These are phyloP conservation scores for Xylophagus ater DNA, from an alignment of 2,888 invertebrate species.

Conservation along the genomic window DNA sequence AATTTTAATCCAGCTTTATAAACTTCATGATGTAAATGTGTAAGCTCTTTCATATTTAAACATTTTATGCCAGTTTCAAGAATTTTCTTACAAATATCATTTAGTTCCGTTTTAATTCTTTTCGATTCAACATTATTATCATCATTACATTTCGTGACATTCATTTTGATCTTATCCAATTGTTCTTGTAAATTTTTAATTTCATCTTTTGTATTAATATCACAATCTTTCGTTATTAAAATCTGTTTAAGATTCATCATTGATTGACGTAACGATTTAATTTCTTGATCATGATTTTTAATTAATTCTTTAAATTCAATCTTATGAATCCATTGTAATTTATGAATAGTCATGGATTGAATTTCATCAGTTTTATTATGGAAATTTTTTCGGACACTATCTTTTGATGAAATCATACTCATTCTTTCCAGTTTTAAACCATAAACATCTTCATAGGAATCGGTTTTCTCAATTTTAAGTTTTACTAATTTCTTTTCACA, in stretches of 20 bases:
- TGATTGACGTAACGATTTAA: slow-evolving; percentile 7
- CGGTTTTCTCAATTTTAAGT: neutral
- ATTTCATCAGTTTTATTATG: slow-evolving; percentile 3
- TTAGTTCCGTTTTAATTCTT: slow-evolving; percentile 10
- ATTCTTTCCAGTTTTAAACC: neutral
- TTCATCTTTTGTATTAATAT: too few species aligned
- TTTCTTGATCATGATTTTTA: slow-evolving; percentile 13
- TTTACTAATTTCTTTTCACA: neutral
- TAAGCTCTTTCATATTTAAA: slow-evolving; percentile 27
- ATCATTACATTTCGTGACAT: slow-evolving; percentile 2
- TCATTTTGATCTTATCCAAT: too few species aligned
- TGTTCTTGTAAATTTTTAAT: too few species aligned
- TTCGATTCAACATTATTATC: slow-evolving; percentile 9
- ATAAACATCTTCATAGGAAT: neutral
- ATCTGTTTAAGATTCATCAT: slow-evolving; percentile 3
- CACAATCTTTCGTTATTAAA: too few species aligned
- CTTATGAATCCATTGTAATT: slow-evolving; percentile 14
- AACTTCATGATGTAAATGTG: slow-evolving; percentile 29
- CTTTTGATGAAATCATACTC: neutral
- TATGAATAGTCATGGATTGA: slow-evolving; percentile 10
- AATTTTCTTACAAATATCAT: slow-evolving; percentile 29
- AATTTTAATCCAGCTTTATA: slow-evolving; percentile 27
- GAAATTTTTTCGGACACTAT: neutral
- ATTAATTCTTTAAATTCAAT: slow-evolving; percentile 13
- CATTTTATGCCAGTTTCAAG: slow-evolving; percentile 28